Evolutionary conservation across 2,888 invertebrate genomes (phyloP).

Genomic region (Agrotis exclamationis): DNA sequence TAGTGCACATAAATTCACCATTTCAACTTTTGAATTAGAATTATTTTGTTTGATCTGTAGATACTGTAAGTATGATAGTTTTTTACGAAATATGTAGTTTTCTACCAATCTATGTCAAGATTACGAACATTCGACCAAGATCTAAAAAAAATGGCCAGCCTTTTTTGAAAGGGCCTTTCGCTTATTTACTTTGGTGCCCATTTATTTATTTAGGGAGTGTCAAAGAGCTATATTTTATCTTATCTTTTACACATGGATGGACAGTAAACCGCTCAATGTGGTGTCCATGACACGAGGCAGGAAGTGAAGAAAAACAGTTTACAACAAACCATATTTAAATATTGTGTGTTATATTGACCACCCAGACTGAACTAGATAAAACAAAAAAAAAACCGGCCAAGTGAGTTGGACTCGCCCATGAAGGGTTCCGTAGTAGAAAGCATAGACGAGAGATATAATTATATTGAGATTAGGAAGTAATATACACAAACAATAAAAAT

Average conservation of each 20-base stretch:
- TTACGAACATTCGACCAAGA: not conserved
- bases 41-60: no score
- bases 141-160: not conserved
- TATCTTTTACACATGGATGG: conserved; percentile 34
- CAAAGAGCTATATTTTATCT: conserved; percentile 15
- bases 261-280: conserved; percentile 30
- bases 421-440: no score
- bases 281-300: conserved; percentile 16
- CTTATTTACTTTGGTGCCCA: conserved; percentile 13
- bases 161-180: conserved; percentile 14
- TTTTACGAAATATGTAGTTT: no score
- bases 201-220: conserved; percentile 49
- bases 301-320: conserved; percentile 37
- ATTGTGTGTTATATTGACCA: conserved; percentile 16
- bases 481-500: no score
- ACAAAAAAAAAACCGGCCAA: no score
- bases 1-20: no score
- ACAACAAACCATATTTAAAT: conserved; percentile 12
- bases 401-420: no score
- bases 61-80: no score
- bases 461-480: no score
- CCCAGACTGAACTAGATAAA: conserved; percentile 26
- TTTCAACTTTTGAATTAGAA: no score
- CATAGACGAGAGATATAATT: no score
- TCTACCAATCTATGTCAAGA: no score